These are phyloP conservation scores for Muschampia plurimacula DNA, from an alignment of 2,888 invertebrate genomes.

Conservation along the genomic window DNA sequence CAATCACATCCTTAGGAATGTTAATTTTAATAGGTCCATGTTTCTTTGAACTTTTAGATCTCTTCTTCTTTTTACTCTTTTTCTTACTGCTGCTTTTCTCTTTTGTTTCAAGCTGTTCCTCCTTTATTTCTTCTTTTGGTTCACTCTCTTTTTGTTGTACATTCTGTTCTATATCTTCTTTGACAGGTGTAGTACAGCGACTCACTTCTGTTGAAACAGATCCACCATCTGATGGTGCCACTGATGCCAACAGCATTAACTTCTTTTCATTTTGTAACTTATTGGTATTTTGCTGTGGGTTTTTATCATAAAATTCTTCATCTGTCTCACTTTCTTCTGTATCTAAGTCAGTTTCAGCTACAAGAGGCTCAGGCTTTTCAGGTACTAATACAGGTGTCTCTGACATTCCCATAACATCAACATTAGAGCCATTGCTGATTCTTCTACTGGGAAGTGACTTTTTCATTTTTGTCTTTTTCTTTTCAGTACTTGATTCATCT, in stretches of 20 bases:
- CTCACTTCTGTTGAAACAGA: conserved; percentile 86
- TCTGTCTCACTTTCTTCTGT: conserved; percentile 94
- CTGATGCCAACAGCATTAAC: conserved; percentile 86
- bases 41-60: conserved; percentile 75
- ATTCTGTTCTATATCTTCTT: conserved; percentile 62
- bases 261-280: conserved; percentile 91
- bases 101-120: conserved; percentile 78
- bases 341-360: conserved; percentile 93
- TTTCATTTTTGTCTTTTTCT: conserved; percentile 77
- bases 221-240: conserved; percentile 86
- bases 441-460: conserved; percentile 69
- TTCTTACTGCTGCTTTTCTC: conserved; percentile 85
- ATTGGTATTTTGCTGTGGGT: conserved; percentile 91
- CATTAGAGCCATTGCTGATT: conserved; percentile 80
- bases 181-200: conserved; percentile 87
- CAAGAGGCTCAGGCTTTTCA: conserved; percentile 85
- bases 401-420: conserved; percentile 82
- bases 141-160: conserved; percentile 58
- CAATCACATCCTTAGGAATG: conserved; percentile 84
- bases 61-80: conserved; percentile 89
- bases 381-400: conserved; percentile 77
- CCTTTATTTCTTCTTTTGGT: conserved; percentile 72
- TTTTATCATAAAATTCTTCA: conserved; percentile 94
- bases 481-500: conserved; percentile 70
- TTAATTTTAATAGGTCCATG: conserved; percentile 85